phyloP scores from a whole-genome alignment of 2,113 vertebrate species.

The Lontra canadensis region DNA sequence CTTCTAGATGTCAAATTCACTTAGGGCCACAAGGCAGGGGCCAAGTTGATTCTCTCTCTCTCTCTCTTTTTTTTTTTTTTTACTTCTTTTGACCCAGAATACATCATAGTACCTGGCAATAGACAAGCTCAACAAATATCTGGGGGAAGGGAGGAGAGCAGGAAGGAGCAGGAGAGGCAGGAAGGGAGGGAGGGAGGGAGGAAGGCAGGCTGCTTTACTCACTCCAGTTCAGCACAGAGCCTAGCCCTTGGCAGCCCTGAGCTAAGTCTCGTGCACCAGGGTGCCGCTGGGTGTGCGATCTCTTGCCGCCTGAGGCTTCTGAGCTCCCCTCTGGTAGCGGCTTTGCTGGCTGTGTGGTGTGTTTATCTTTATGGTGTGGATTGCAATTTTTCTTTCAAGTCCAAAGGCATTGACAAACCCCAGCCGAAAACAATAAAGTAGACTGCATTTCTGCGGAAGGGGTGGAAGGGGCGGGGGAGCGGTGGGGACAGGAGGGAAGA shows the following conservation, averaged over 20 bases:
- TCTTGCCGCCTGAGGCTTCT: not conserved
- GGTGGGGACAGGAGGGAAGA: not conserved
- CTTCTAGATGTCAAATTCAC: not conserved
- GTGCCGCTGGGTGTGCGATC: not conserved
- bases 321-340: not conserved
- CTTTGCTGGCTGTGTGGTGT: not conserved
- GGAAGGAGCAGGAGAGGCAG: not conserved
- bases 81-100: not conserved
- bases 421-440: conserved; percentile 68
- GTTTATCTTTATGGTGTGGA: conserved; percentile 51
- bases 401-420: conserved; percentile 54
- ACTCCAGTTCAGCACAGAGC: not conserved
- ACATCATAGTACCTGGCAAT: not conserved
- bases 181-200: not conserved
- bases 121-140: not conserved
- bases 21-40: not conserved
- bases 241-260: not conserved
- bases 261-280: accelerated
- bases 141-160: not conserved
- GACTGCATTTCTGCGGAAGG: conserved; percentile 44
- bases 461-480: too few species aligned
- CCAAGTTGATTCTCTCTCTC: not conserved
- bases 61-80: not conserved
- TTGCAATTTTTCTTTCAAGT: conserved; percentile 65
- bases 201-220: not conserved